Percentiles rank a stretch among this genome's conserved stretches.
These are phyloP conservation scores for Allygus modestus DNA, from an alignment of 2,888 invertebrate species.

Conservation along the genomic window DNA sequence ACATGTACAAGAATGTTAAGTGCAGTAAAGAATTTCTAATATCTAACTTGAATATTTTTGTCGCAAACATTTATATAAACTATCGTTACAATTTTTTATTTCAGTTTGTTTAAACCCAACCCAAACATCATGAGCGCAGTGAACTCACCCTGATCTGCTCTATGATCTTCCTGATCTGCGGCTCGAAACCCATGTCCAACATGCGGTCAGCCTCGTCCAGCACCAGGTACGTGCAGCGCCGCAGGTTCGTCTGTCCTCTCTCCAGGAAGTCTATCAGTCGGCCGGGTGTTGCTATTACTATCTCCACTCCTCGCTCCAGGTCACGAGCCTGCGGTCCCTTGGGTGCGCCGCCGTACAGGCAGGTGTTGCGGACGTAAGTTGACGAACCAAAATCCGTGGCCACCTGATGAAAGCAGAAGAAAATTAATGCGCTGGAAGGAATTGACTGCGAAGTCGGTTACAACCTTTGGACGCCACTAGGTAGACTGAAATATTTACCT, in stretches of 20 bases:
- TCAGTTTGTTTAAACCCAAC: too few relatives aligned
- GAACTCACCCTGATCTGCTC: conserved; percentile 87
- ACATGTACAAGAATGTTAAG: too few relatives aligned
- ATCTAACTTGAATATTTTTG: too few relatives aligned
- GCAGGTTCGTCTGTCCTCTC: conserved; percentile 87
- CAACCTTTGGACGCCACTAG: too few relatives aligned
- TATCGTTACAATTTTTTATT: too few relatives aligned
- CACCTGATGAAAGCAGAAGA: conserved; percentile 74
- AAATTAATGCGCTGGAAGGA: too few relatives aligned
- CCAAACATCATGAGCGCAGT: too few relatives aligned
- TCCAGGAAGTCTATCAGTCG: conserved; percentile 91
- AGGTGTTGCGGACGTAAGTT: conserved; percentile 93
- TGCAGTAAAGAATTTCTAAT: too few relatives aligned
- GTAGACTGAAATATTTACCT: too few relatives aligned
- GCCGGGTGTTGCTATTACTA: conserved; percentile 94
- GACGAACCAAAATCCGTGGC: conserved; percentile 95
- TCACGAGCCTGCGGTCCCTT: conserved; percentile 92
- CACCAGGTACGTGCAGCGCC: conserved; percentile 93
- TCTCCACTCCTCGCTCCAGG: conserved; percentile 88
- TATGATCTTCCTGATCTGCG: conserved; percentile 95
- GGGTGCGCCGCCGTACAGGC: conserved; percentile 98
- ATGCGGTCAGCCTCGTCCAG: conserved; percentile 96
- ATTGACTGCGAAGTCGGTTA: too few relatives aligned
- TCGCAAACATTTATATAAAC: too few relatives aligned
- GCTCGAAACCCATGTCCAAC: conserved; percentile 99